A percentile compares a stretch with the other conserved stretches of the same genome.
Evolutionary conservation across 2,888 invertebrate species (phyloP).

Genomic region (Heterodera filipjevi): DNA sequence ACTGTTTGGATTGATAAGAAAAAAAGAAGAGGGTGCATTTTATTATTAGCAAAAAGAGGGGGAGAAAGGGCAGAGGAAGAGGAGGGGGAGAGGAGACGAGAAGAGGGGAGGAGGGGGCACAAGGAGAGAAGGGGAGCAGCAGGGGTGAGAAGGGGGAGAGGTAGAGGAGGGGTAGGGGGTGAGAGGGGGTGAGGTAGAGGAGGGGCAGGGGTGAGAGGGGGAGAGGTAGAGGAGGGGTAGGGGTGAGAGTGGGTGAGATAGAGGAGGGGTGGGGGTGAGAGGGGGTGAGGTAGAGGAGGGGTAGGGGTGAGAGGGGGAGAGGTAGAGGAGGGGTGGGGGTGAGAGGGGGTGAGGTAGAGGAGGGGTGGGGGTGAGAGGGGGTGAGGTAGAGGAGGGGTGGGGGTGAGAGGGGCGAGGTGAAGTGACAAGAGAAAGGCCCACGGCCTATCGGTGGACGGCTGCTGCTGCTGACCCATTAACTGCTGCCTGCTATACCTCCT

Average conservation of each 20-base stretch:
- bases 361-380: too few relatives aligned
- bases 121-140: background rate
- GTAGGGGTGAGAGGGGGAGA: too few relatives aligned
- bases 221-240: background rate
- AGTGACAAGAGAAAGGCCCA: too few relatives aligned
- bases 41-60: background rate
- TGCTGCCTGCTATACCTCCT: background rate
- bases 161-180: background rate
- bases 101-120: background rate
- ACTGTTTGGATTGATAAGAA: too few relatives aligned
- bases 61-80: background rate
- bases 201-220: background rate
- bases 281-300: too few relatives aligned
- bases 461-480: background rate
- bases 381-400: too few relatives aligned
- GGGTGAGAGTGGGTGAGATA: background rate
- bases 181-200: too few relatives aligned
- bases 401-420: too few relatives aligned
- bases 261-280: too few relatives aligned
- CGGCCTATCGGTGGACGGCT: too few relatives aligned
- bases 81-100: background rate
- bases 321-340: too few relatives aligned
- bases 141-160: background rate
- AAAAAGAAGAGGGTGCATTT: background rate
- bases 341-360: too few relatives aligned